A percentile compares a stretch with the other conserved stretches of the same genome.
Evolutionary conservation across 1,140 invertebrate genomes (phyloP).

Genomic region (Tribolium castaneum): DNA sequence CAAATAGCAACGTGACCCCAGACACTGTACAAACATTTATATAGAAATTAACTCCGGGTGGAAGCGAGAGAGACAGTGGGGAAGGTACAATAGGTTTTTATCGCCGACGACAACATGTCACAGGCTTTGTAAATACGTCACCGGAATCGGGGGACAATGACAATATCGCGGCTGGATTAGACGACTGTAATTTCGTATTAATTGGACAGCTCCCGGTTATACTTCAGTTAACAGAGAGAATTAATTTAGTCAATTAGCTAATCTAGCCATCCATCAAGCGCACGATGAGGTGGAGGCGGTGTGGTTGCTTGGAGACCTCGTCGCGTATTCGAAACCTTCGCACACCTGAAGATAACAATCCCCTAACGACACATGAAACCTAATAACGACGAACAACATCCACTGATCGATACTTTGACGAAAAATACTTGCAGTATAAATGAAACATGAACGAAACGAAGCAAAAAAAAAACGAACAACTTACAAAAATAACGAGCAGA

Average conservation of each 20-base stretch:
- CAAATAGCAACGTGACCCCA: constrained; percentile 3
- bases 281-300: constrained; percentile 4
- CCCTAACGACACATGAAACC: not conserved
- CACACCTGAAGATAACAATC: not conserved
- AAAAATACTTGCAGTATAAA: not conserved
- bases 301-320: constrained; percentile 39
- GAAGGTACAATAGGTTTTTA: constrained; percentile 17
- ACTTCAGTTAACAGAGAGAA: constrained; percentile 48
- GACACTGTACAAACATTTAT: constrained; percentile 24
- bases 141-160: constrained; percentile 7
- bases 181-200: constrained; percentile 48
- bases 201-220: constrained; percentile 46
- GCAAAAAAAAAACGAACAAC: not conserved
- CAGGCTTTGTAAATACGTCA: constrained; percentile 14
- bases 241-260: constrained; percentile 53
- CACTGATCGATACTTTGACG: not conserved
- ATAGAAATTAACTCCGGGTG: constrained; percentile 4
- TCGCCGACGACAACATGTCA: constrained; percentile 14
- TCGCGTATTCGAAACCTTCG: constrained; percentile 3
- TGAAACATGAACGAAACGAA: constrained; percentile 1
- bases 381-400: not conserved
- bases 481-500: constrained; percentile 9
- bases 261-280: constrained; percentile 49
- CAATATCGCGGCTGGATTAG: constrained; percentile 26
- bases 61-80: not conserved